Evolutionary conservation across 2,797 vertebrate genomes (phyloP).

Genomic region (Syngnathus acus): DNA sequence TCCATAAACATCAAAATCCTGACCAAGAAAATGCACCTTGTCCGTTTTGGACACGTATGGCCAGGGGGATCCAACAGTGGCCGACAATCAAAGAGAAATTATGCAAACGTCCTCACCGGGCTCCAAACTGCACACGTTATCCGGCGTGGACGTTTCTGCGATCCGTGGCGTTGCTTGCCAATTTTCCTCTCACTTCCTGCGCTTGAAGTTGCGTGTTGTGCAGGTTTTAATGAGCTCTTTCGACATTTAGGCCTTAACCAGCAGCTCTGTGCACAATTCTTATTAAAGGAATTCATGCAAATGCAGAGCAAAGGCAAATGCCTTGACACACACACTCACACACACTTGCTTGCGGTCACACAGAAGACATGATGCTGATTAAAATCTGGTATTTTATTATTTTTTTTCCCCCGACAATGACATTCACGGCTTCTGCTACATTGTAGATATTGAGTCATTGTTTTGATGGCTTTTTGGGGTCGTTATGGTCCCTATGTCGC

Average conservation of each 20-base stretch:
- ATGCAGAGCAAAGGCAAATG: conserved; percentile 46
- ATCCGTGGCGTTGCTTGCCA: conserved; percentile 44
- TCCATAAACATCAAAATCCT: conserved; percentile 3
- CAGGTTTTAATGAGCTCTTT: conserved; percentile 64
- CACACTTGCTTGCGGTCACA: conserved; percentile 14
- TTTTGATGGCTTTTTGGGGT: not conserved
- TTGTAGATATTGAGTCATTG: no score
- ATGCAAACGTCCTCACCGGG: conserved; percentile 36
- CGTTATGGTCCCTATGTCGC: not conserved
- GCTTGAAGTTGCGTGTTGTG: conserved; percentile 57
- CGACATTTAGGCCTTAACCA: conserved; percentile 48
- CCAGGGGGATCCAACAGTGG: conserved; percentile 16
- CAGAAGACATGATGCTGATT: conserved; percentile 57
- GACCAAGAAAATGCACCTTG: conserved; percentile 24
- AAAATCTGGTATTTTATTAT: conserved; percentile 50
- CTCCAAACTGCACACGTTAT: conserved; percentile 47
- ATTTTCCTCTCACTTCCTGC: conserved; percentile 32
- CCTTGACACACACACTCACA: conserved; percentile 16
- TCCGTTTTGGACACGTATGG: conserved; percentile 27
- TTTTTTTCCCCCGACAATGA: not conserved
- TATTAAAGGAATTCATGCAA: conserved; percentile 62
- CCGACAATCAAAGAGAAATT: conserved; percentile 41
- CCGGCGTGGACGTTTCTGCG: conserved; percentile 45
- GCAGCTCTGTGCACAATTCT: conserved; percentile 58
- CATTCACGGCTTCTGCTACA: no score